phyloP scores from a whole-genome alignment of 2,797 vertebrate genomes.

The Lates japonicus region DNA sequence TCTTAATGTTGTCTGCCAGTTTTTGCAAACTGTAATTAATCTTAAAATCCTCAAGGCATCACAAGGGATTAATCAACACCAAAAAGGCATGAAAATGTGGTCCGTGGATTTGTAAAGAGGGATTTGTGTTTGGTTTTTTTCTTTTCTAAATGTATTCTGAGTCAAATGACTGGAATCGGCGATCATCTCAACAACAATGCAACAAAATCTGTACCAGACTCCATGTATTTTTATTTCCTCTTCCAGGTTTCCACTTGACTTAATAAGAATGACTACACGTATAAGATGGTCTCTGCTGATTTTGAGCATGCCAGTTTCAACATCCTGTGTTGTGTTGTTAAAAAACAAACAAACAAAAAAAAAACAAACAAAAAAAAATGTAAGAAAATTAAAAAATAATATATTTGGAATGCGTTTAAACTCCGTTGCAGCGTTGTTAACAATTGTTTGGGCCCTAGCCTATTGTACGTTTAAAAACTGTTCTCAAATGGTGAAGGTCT shows the following conservation, averaged over 20 bases:
- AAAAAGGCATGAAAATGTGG: conserved; percentile 71
- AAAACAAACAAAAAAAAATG: conserved; percentile 39
- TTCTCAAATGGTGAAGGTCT: conserved; percentile 86
- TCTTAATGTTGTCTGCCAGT: conserved; percentile 65
- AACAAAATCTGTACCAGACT: conserved; percentile 50
- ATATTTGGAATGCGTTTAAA: conserved; percentile 87
- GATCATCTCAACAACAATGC: conserved; percentile 62
- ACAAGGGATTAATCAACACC: conserved; percentile 69
- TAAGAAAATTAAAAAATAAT: conserved; percentile 54
- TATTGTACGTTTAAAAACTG: conserved; percentile 80
- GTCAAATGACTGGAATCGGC: conserved; percentile 47
- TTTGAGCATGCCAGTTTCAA: conserved; percentile 89
- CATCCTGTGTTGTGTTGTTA: conserved; percentile 88
- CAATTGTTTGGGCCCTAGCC: conserved; percentile 83
- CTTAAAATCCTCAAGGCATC: conserved; percentile 61
- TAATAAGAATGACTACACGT: conserved; percentile 56
- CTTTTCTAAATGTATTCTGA: conserved; percentile 57
- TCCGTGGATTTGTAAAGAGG: conserved; percentile 53
- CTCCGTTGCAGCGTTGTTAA: conserved; percentile 86
- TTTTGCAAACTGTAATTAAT: conserved; percentile 65
- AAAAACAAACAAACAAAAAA: conserved; percentile 58
- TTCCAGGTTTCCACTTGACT: conserved; percentile 50
- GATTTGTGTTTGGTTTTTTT: conserved; percentile 40
- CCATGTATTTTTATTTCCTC: conserved; percentile 49
- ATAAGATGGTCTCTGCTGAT: conserved; percentile 80